A percentile compares a stretch with the other conserved stretches of the same genome.
Evolutionary conservation across 92 coral and sea anemone species (phyloP).

Genomic region (Phenganax marumi): DNA sequence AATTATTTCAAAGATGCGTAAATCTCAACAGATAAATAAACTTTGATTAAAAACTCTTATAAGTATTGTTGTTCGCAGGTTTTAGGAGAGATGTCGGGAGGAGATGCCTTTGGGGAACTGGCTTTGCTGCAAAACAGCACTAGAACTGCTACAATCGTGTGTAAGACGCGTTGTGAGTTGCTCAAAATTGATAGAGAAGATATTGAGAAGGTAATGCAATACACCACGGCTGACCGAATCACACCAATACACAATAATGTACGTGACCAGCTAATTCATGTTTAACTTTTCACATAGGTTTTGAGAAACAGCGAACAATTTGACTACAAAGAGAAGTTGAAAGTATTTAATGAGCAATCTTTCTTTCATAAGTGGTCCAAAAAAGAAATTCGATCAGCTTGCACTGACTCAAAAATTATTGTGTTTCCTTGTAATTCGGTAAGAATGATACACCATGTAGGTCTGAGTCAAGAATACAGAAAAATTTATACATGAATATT

Average conservation of each 20-base stretch:
- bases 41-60: neutral
- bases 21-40: too few species aligned
- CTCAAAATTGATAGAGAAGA: slow-evolving; percentile 90
- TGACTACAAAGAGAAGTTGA: slow-evolving; percentile 79
- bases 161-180: slow-evolving; percentile 79
- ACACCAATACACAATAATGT: neutral
- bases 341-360: slow-evolving; percentile 67
- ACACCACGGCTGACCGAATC: too few species aligned
- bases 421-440: slow-evolving; percentile 79
- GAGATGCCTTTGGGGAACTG: slow-evolving; percentile 93
- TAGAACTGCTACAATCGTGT: slow-evolving; percentile 86
- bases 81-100: slow-evolving; percentile 89
- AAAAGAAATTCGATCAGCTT: slow-evolving; percentile 64
- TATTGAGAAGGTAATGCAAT: slow-evolving; percentile 76
- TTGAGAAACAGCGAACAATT: slow-evolving; percentile 89
- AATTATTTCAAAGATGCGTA: too few species aligned
- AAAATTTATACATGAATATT: neutral
- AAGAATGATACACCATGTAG: neutral
- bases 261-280: neutral
- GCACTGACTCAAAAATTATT: slow-evolving; percentile 69
- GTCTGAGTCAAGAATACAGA: neutral
- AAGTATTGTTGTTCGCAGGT: slow-evolving; percentile 44
- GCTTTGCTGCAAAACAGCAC: slow-evolving; percentile 92
- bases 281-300: slow-evolving; percentile 57
- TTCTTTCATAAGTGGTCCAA: slow-evolving; percentile 66